Percentiles rank a stretch among this genome's conserved stretches.
phyloP scores from a whole-genome alignment of 2,113 vertebrate species.

The Tor tambroides region DNA sequence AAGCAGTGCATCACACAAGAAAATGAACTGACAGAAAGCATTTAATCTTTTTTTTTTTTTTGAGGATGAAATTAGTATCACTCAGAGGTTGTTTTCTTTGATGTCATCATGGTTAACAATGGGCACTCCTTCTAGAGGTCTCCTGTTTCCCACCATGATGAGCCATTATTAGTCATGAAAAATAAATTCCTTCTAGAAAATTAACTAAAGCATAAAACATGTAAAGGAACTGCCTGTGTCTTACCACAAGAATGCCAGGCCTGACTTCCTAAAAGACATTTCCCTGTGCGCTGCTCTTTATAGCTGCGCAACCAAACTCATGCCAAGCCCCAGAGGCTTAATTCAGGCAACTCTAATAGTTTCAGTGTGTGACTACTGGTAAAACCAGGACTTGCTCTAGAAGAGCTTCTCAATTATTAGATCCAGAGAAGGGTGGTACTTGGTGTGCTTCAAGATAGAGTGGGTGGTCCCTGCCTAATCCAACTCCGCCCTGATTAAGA shows the following conservation, averaged over 20 bases:
- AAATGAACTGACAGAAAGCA: not conserved
- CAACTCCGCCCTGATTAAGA: not conserved
- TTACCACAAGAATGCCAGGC: conserved; percentile 75
- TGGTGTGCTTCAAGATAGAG: conserved; percentile 24
- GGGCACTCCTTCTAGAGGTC: conserved; percentile 57
- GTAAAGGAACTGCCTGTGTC: conserved; percentile 75
- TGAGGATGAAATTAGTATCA: conserved; percentile 27
- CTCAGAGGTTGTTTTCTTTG: conserved; percentile 24
- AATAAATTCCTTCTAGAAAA: conserved; percentile 73
- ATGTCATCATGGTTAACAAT: conserved; percentile 57
- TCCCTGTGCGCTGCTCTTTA: conserved; percentile 65
- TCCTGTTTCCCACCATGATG: conserved; percentile 65
- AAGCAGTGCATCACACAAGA: conserved; percentile 51
- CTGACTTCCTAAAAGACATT: conserved; percentile 71
- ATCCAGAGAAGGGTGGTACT: conserved; percentile 42
- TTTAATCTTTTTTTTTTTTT: not conserved
- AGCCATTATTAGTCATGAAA: conserved; percentile 70
- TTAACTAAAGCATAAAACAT: conserved; percentile 74
- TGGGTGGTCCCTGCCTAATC: conserved; percentile 27
- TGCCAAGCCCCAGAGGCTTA: conserved; percentile 74
- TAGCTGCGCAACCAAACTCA: conserved; percentile 62
- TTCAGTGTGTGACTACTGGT: conserved; percentile 79
- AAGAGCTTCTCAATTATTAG: conserved; percentile 41
- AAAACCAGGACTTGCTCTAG: conserved; percentile 66
- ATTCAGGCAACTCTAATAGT: conserved; percentile 74